Percentiles rank a stretch among this genome's conserved stretches.
phyloP scores from a whole-genome alignment of 2,113 vertebrate species.

The Cavia aperea region DNA sequence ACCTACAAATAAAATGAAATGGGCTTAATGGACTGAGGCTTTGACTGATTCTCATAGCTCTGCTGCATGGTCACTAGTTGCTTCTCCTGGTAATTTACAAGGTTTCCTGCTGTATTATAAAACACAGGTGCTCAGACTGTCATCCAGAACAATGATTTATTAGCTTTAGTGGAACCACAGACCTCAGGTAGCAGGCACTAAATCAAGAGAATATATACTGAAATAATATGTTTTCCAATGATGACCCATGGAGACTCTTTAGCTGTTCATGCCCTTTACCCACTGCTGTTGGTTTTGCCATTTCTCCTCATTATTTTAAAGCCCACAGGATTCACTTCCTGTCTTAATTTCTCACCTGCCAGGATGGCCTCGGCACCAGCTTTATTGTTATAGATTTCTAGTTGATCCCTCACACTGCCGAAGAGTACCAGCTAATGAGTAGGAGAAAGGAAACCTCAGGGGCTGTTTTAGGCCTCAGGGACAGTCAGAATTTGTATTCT shows the following conservation, averaged over 20 bases:
- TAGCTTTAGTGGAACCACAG: constrained; percentile 68
- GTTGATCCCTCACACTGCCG: constrained; percentile 65
- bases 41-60: constrained; percentile 54
- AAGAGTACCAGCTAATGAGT: constrained; percentile 69
- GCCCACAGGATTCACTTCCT: constrained; percentile 70
- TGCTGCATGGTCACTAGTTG: constrained; percentile 65
- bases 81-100: constrained; percentile 73
- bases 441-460: constrained; percentile 56
- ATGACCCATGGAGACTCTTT: constrained; percentile 72
- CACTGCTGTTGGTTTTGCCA: constrained; percentile 66
- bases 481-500: constrained; percentile 64
- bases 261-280: constrained; percentile 73
- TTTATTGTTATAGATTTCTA: constrained; percentile 76
- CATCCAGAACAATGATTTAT: constrained; percentile 72
- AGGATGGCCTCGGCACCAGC: constrained; percentile 60
- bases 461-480: constrained; percentile 62
- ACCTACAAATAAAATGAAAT: constrained; percentile 63
- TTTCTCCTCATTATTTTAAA: constrained; percentile 75
- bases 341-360: constrained; percentile 74
- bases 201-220: constrained; percentile 73
- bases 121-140: constrained; percentile 73
- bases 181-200: constrained; percentile 72
- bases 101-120: constrained; percentile 72
- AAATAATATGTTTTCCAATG: constrained; percentile 76
- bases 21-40: constrained; percentile 64